Base-by-base conservation (phyloP, 2,113 vertebrate genomes). In the Equus quagga region DNA sequence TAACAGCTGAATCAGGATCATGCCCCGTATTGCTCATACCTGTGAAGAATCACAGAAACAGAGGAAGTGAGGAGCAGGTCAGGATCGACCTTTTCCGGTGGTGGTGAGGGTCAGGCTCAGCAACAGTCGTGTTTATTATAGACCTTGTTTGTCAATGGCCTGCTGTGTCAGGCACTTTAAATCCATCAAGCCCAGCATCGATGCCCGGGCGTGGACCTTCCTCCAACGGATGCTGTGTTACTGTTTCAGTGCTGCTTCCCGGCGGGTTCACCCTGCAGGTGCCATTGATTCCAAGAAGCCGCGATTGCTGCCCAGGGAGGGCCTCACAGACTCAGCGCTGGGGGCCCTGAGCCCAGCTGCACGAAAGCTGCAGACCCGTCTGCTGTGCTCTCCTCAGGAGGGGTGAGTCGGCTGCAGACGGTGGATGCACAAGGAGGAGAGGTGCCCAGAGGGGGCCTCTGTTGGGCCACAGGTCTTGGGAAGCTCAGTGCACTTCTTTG, bases 251-350 rank as follows among this genome's bases (percentile, higher is more conserved):
- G 49, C 70, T 69, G 44, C 65, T 81, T 75, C 95, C 97, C 89
- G 87, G 90, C 88, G 87, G 86, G 60, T 93, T 81, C 96, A 94
- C 36, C 73, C 81, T 46, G 62, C 88, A 96, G 72, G 14, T 86
- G 56, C 97, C 97, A 98, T 97, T 96, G 93, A 97, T 98, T 98
- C 97, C 96, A 98, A 97, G 97, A 95, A 89, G 82, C 81, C 76
- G 15, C 96, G 84, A 83, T 82, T 92, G 72, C 87, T 70, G 41
- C 75, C 56, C 90, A 44, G 89, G 86, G 89, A 96, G 75, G 64
- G 31, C 0, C 81, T 97, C 95, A 18, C 26, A 81, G 70, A 46
- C 70, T 93, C 72, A 93, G 80, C 91, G 87, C 80, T 89, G 44
- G 46, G 23, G 83, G 85, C 93, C 98, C 97, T 98, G 92, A 92